Evolutionary conservation across 1,140 invertebrate genomes (phyloP), one percentile per base, ranked within the genome.

Genomic region (Onthophagus taurus): DNA sequence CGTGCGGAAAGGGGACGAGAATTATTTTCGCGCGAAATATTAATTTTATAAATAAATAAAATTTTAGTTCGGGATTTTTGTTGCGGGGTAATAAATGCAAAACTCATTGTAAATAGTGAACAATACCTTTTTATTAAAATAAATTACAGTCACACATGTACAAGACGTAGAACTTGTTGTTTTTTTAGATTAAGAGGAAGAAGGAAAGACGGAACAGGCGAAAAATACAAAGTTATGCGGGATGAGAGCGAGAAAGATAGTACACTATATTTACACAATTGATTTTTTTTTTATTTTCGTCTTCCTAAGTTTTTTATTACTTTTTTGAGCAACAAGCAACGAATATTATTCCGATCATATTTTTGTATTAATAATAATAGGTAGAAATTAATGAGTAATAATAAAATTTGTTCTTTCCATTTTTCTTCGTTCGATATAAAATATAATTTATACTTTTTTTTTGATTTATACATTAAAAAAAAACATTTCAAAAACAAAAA

Each of bases 61-160:
- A n/a, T n/a, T n/a, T n/a, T n/a, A n/a, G n/a, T n/a, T n/a, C n/a
- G n/a, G n/a, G n/a, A n/a, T n/a, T n/a, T n/a, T n/a, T n/a, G n/a
- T n/a, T n/a, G n/a, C n/a, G n/a, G n/a, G n/a, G n/a, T n/a, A n/a
- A n/a, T n/a, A n/a, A n/a, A n/a, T n/a, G n/a, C 30, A 45, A 30
- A 49, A n/a, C n/a, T n/a, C n/a, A n/a, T n/a, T 13, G 26, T 9
- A 11, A 51, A 21, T 43, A 36, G 43, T 49, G 46, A 51, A 60
- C 57, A 62, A 61, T 54, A 63, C 53, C n/a, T 63, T 61, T 57
- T 61, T 61, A 61, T 66, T 66, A 63, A 66, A 66, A 66, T 64
- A 66, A 66, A 65, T 66, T 66, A 66, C 63, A 64, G 54, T 64
- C 62, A 66, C 61, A 64, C 61, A 62, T 50, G 58, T 54, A 39